Conservation (phyloP, 30 jellyfish, hydroid and myxozoan genomes). For the Aurelia coerulea region DNA sequence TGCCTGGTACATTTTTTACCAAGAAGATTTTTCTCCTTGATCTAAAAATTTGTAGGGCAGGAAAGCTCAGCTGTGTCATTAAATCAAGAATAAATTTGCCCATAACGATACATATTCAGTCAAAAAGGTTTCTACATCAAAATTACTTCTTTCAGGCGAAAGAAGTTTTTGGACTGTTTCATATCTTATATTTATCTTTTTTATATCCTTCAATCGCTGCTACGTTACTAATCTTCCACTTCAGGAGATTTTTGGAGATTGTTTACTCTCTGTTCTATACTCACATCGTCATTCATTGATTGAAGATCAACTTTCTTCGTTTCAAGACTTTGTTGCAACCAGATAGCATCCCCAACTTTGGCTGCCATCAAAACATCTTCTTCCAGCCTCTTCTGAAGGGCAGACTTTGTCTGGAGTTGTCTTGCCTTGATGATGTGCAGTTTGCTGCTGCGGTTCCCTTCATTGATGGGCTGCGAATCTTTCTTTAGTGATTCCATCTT, state of each 20-base stretch:
- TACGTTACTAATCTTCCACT: background rate
- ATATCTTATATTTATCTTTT: too few relatives aligned
- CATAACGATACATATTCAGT: too few relatives aligned
- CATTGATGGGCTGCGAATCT: background rate
- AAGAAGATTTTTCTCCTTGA: too few relatives aligned
- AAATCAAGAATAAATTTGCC: background rate
- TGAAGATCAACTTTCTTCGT: slow-evolving; percentile 14
- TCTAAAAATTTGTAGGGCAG: background rate
- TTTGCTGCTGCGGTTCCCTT: background rate
- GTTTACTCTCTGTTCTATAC: background rate
- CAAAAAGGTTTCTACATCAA: too few relatives aligned
- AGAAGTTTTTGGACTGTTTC: too few relatives aligned
- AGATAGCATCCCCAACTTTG: slow-evolving; percentile 66
- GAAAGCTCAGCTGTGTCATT: background rate
- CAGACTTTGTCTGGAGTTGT: slow-evolving; percentile 52
- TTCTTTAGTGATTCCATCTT: background rate
- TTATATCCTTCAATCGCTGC: background rate
- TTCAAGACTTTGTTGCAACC: slow-evolving; percentile 69
- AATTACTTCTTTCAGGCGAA: too few relatives aligned
- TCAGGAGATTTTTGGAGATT: background rate
- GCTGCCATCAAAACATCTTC: slow-evolving; percentile 80
- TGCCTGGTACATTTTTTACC: too few relatives aligned
- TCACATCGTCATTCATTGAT: slow-evolving; percentile 42
- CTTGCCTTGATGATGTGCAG: background rate
- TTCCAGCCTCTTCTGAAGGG: slow-evolving; percentile 50